Base-by-base conservation (phyloP, 1,140 invertebrate genomes). In the Myzus persicae region DNA sequence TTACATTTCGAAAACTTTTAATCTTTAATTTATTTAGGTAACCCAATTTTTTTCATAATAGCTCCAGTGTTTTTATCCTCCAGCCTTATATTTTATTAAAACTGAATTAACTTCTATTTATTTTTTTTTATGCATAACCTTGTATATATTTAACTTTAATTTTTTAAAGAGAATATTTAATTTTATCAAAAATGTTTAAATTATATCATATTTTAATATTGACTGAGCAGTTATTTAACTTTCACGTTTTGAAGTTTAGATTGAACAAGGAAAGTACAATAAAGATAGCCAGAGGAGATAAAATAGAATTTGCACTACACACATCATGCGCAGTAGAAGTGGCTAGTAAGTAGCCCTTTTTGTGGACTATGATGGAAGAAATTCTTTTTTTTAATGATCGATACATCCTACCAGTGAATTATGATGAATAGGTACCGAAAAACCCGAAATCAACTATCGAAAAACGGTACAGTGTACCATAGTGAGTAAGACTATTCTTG, bases 21-120 rank as follows among this genome's bases (percentile, higher is more conserved):
- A 84, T 85, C 59, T 76, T 76, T 76, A 76, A n/a, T 76, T 76
- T 76, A 76, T 76, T 76, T 76, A 76, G 59, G 59, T 76, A 76
- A 36, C 59, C 18, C 59, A 36, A 76, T 76, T 76, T 76, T 76
- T 84, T 84, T 26, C 6, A 42, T 84, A 84, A 84, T 85, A 42
- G 24, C 24, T 85, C 24, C 82, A 42, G 5, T 84, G 24, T 84
- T 84, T 40, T 40, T 84, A 36, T 81, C 36, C 20, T 18, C 4
- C 76, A 22, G 6, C 40, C 9, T 85, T 44, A 85, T 42, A 85
- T 76, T 76, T 85, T 44, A 44, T 42, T 85, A 31, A 40, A 40
- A 85, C 40, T 76, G 11, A 76, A 31, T 42, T 85, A 44, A 40
- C 38, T 85, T 85, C 24, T 85, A 40, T 85, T 85, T 42, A n/a